A percentile compares a stretch with the other conserved stretches of the same genome.
Evolutionary conservation across 2,797 vertebrate genomes (phyloP).

Genomic region (Sylvia borin): DNA sequence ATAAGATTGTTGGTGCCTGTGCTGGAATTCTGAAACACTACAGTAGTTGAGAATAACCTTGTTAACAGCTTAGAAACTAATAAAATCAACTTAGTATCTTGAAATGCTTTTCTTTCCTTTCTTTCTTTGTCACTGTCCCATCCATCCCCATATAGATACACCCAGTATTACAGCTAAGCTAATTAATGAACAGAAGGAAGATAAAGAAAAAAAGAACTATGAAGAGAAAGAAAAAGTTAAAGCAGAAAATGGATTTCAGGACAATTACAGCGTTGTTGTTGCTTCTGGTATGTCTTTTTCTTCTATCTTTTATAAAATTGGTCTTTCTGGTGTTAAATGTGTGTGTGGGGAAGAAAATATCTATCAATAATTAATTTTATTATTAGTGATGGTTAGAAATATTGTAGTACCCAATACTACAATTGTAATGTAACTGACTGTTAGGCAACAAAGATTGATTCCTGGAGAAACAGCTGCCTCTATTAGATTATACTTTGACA

Average conservation of each 20-base stretch:
- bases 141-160: constrained; percentile 81
- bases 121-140: not conserved
- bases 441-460: not conserved
- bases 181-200: constrained; percentile 98
- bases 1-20: not conserved
- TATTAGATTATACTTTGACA: not conserved
- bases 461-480: not conserved
- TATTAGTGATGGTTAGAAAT: not conserved
- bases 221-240: constrained; percentile 99
- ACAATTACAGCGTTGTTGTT: constrained; percentile 98
- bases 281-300: constrained; percentile 88
- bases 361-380: not conserved
- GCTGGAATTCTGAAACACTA: not conserved
- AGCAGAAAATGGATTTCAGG: constrained; percentile 96
- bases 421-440: not conserved
- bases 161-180: constrained; percentile 98
- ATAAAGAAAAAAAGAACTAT: constrained; percentile 99
- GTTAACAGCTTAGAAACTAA: not conserved
- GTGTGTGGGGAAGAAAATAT: not conserved
- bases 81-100: not conserved
- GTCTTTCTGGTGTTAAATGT: not conserved
- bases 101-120: not conserved
- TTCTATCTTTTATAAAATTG: not conserved
- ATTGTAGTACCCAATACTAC: not conserved
- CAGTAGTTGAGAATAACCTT: not conserved